Evolutionary conservation across 2,888 invertebrate species (phyloP).

Genomic region (Branchellion lobata): DNA sequence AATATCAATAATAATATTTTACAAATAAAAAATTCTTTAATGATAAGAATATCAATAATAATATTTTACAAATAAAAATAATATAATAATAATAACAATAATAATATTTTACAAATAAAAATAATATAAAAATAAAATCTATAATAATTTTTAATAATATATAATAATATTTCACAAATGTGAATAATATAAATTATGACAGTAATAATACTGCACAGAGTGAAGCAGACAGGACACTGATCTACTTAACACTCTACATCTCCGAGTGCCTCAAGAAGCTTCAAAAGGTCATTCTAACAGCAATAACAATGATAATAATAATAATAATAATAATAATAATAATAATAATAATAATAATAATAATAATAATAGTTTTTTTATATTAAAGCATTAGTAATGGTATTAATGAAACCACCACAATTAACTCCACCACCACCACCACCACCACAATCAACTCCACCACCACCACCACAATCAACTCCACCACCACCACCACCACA

Average conservation of each 20-base stretch:
- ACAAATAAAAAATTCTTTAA: slow-evolving; percentile 67
- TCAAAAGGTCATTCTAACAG: slow-evolving; percentile 68
- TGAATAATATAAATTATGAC: background rate
- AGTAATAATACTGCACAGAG: slow-evolving; percentile 68
- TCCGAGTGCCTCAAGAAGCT: slow-evolving; percentile 94
- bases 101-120: slow-evolving; percentile 68
- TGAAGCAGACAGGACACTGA: slow-evolving; percentile 91
- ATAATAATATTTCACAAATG: background rate
- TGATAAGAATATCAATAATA: background rate
- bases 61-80: background rate
- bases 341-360: too few species aligned
- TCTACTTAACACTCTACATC: slow-evolving; percentile 94
- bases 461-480: too few species aligned
- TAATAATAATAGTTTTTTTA: background rate
- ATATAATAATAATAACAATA: too few species aligned
- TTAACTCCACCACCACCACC: too few species aligned
- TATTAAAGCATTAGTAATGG: too few species aligned
- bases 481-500: too few species aligned
- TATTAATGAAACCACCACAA: too few species aligned
- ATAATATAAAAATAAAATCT: too few species aligned
- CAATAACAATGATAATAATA: background rate
- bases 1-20: too few species aligned
- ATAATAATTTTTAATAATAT: background rate
- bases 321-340: background rate
- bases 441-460: too few species aligned